These are phyloP conservation scores for Phoxinus phoxinus DNA, from an alignment of 2,113 vertebrate genomes.

Conservation along the genomic window DNA sequence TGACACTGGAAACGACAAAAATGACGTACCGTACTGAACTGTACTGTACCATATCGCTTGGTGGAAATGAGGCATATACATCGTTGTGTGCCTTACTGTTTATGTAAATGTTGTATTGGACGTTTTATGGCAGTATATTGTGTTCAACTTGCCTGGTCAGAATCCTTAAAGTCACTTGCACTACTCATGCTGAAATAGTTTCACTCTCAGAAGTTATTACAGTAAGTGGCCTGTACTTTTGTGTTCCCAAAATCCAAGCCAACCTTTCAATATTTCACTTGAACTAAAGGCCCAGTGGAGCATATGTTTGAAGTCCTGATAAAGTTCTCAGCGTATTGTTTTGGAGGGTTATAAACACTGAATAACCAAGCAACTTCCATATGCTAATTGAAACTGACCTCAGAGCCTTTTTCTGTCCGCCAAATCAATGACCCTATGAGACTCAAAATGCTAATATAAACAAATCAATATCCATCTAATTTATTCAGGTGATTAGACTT, in stretches of 20 bases:
- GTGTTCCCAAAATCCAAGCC: not conserved
- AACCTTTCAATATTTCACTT: slow-evolving; percentile 26
- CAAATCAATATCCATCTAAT: slow-evolving; percentile 69
- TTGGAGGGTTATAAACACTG: slow-evolving; percentile 38
- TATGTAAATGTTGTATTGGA: not conserved
- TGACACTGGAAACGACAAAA: too few species aligned
- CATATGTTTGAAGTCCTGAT: slow-evolving; percentile 25
- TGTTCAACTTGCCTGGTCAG: not conserved
- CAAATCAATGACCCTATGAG: slow-evolving; percentile 61
- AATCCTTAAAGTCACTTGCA: slow-evolving; percentile 9
- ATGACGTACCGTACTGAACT: too few species aligned
- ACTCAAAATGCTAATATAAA: slow-evolving; percentile 64
- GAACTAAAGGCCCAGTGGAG: not conserved
- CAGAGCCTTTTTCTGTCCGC: slow-evolving; percentile 41
- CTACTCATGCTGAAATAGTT: not conserved
- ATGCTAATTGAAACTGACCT: slow-evolving; percentile 63
- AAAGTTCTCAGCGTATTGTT: slow-evolving; percentile 41
- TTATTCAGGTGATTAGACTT: slow-evolving; percentile 63
- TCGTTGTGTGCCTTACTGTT: not conserved
- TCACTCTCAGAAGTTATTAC: slow-evolving; percentile 1
- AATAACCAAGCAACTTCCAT: slow-evolving; percentile 54
- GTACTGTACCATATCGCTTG: too few species aligned
- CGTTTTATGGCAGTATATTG: not conserved
- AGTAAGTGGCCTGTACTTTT: not conserved
- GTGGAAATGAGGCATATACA: too few species aligned